Conservation (phyloP, 1,140 invertebrate genomes). For the Rhysida immarginata region DNA sequence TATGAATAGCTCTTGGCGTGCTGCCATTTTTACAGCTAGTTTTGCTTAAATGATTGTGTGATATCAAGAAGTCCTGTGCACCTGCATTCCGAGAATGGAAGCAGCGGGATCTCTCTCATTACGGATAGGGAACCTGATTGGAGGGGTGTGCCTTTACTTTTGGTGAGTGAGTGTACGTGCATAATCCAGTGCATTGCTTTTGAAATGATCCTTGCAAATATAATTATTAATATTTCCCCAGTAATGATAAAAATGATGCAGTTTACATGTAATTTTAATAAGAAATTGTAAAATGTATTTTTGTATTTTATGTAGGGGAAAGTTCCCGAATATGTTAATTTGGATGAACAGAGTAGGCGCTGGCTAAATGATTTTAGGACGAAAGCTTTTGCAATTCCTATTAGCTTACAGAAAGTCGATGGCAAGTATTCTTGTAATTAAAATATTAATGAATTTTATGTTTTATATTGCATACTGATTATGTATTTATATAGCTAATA, state of each 20-base stretch:
- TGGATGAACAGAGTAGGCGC: slow-evolving; percentile 29
- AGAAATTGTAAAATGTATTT: not conserved
- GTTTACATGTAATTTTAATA: not conserved
- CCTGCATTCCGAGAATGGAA: too few relatives aligned
- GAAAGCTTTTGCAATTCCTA: slow-evolving; percentile 27
- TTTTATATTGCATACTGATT: not conserved
- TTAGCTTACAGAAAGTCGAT: slow-evolving; percentile 28
- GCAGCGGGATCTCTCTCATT: too few relatives aligned
- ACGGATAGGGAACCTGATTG: too few relatives aligned
- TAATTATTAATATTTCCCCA: not conserved
- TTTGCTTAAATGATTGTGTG: too few relatives aligned
- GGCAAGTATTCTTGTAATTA: slow-evolving; percentile 21
- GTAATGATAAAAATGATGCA: not conserved
- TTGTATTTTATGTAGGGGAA: slow-evolving; percentile 21
- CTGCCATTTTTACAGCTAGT: too few relatives aligned
- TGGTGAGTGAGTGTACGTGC: not conserved
- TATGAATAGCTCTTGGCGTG: too few relatives aligned
- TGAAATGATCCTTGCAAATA: not conserved
- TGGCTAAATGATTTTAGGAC: slow-evolving; percentile 32
- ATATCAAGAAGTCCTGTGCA: too few relatives aligned
- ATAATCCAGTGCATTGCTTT: slow-evolving; percentile 1
- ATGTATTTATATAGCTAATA: slow-evolving; percentile 27
- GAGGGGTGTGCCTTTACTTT: not conserved
- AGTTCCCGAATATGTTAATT: slow-evolving; percentile 27
- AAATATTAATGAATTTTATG: not conserved